These are phyloP conservation scores for Thinocorus orbignyianus DNA, from an alignment of 2,113 vertebrate species.

Conservation along the genomic window DNA sequence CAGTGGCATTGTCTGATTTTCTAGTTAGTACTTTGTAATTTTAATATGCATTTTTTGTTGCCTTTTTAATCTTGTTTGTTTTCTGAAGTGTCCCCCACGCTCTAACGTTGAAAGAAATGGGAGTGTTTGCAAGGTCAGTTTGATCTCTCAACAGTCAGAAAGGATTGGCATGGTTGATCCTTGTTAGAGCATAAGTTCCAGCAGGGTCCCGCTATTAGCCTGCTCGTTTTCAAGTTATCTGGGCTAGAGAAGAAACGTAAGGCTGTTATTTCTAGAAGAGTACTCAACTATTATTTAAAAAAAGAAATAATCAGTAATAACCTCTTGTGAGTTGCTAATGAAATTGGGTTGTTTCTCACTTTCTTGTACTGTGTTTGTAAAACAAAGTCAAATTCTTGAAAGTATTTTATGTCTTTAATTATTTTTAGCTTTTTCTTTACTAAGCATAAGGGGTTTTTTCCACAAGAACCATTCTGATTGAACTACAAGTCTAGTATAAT, in stretches of 20 bases:
- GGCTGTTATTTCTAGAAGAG: background rate
- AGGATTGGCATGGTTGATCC: background rate
- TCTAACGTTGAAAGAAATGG: background rate
- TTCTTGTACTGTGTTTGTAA: constrained; percentile 35
- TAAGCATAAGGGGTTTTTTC: background rate
- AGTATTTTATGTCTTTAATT: constrained; percentile 14
- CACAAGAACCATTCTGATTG: background rate
- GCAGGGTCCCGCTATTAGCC: background rate
- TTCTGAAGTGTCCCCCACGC: background rate
- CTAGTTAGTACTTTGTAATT: background rate
- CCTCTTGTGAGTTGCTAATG: constrained; percentile 5
- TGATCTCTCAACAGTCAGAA: background rate
- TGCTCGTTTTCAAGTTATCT: background rate
- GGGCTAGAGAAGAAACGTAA: background rate
- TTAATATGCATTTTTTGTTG: background rate
- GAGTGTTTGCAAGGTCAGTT: background rate
- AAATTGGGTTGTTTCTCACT: background rate
- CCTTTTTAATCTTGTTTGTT: background rate
- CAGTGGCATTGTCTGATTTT: background rate
- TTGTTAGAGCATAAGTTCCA: background rate
- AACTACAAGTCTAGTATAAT: background rate
- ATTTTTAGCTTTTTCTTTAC: constrained; percentile 15
- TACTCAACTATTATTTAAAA: background rate
- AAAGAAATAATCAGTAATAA: background rate
- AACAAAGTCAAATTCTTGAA: constrained; percentile 5